Percentiles rank a stretch among this genome's conserved stretches.
These are phyloP conservation scores for Trogon surrucura DNA, from an alignment of 2,113 vertebrate genomes.

Conservation along the genomic window DNA sequence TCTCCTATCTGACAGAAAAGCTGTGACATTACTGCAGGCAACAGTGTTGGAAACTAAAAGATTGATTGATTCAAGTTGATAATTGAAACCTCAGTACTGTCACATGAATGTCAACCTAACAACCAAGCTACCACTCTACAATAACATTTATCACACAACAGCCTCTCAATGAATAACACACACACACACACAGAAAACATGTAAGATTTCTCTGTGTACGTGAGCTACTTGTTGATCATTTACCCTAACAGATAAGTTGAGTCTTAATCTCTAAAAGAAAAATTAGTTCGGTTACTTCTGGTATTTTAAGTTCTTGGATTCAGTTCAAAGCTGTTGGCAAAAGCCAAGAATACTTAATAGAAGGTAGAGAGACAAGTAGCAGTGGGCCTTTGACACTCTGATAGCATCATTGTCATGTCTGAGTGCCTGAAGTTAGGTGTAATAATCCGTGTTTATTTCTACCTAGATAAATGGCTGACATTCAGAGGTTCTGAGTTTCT, in stretches of 20 bases:
- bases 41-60: slow-evolving; percentile 75
- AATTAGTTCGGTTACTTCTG: not conserved
- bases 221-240: slow-evolving; percentile 26
- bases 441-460: not conserved
- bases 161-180: slow-evolving; percentile 35
- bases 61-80: slow-evolving; percentile 82
- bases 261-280: not conserved
- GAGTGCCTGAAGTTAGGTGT: not conserved
- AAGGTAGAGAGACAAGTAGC: not conserved
- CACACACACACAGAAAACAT: not conserved
- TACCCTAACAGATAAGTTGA: slow-evolving; percentile 33
- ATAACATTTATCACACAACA: slow-evolving; percentile 73
- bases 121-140: slow-evolving; percentile 61
- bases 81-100: slow-evolving; percentile 81
- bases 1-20: slow-evolving; percentile 82
- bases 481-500: not conserved
- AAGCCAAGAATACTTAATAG: not conserved
- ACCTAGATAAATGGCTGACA: not conserved
- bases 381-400: not conserved
- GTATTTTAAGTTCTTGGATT: not conserved
- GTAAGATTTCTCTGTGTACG: slow-evolving; percentile 33
- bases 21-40: slow-evolving; percentile 84
- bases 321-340: not conserved
- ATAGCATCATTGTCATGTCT: not conserved
- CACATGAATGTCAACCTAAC: slow-evolving; percentile 72